Evolutionary conservation across 2,113 vertebrate species (phyloP), one percentile per base, ranked within the genome.

Genomic region (Sigmodon hispidus): DNA sequence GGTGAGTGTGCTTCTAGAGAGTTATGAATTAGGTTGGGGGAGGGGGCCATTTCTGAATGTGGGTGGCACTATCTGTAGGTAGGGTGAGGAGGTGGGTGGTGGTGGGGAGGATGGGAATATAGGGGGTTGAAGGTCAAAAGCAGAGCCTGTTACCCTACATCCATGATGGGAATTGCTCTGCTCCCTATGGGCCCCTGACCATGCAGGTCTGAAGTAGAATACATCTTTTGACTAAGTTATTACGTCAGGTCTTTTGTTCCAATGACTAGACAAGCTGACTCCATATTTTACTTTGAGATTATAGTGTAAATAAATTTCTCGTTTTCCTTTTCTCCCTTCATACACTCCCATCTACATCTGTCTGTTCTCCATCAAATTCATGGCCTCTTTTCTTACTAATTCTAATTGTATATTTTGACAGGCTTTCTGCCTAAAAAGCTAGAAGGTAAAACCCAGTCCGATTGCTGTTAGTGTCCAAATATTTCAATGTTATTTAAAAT

Each of bases 401-500:
- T n/a, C 67, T 69, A 36, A 69, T 34, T 45, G 43, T 22, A 16
- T 40, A 81, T 85, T 93, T 81, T 75, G 22, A 65, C 40, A 90
- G 48, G 7, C 63, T 89, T 93, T 80, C 34, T 65, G 83, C 77
- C 52, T 86, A 8, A 43, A 69, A 72, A 85, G 57, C 11, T 3
- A 50, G 19, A 1, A 61, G 24, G 6, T 2, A 5, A 94, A 94
- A 94, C 84, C 59, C n/a, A 92, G 40, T 55, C 29, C 29, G 77
- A 43, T 63, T 72, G 89, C 0, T 22, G 69, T 83, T 43, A 59
- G 83, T 13, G n/a, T 7, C 26, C n/a, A 89, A 89, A 77, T 19
- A 17, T 83, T 96, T 67, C 65, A 89, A 36, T 73, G 89, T 79
- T 55, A 1, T 83, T 61, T 40, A 85, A 85, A n/a, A 91, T 59